Evolutionary conservation across 2,113 vertebrate species (phyloP), one percentile per base, ranked within the genome.

Genomic region (Charadrius vociferus): DNA sequence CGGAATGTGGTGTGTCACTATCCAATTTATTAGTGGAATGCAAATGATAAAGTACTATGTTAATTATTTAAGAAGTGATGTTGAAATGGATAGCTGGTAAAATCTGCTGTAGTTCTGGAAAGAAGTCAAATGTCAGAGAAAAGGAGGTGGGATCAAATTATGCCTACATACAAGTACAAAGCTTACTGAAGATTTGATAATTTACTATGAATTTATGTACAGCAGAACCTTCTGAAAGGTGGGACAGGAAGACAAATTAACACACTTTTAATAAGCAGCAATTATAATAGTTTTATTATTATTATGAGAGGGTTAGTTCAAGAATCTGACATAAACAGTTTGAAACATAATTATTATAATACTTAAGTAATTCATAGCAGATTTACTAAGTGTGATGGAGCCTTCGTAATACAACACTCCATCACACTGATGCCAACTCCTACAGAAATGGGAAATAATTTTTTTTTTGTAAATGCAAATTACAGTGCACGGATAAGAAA

Each of bases 41-140:
- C 36, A 97, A 97, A 96, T 93, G 79, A 96, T 92, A 86, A 94
- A 94, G 82, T 58, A 65, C 52, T 21, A 32, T 66, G 49, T 86
- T 91, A 88, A 97, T 90, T 90, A 85, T 70, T 95, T 95, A 80
- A 95, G 82, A 83, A 93, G 67, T 89, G n/a, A 68, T 92, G 65
- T 72, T 96, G 92, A 92, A 96, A 93, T 80, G 59, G 85, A 81
- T 75, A 91, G 59, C 68, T 92, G 34, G 77, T 78, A 93, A 96
- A 79, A 95, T 94, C 72, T 77, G 72, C 63, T 58, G 72, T 49
- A 86, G n/a, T 59, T 88, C 80, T 95, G 81, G 30, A 73, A 86
- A 53, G 36, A 85, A 88, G 55, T 79, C 86, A 96, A 59, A 11
- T 63, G 73, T 47, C 73, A 86, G 37, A 70, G 32, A 86, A 78